phyloP scores from a whole-genome alignment of 2,888 invertebrate species.

The Euplagia quadripunctaria region DNA sequence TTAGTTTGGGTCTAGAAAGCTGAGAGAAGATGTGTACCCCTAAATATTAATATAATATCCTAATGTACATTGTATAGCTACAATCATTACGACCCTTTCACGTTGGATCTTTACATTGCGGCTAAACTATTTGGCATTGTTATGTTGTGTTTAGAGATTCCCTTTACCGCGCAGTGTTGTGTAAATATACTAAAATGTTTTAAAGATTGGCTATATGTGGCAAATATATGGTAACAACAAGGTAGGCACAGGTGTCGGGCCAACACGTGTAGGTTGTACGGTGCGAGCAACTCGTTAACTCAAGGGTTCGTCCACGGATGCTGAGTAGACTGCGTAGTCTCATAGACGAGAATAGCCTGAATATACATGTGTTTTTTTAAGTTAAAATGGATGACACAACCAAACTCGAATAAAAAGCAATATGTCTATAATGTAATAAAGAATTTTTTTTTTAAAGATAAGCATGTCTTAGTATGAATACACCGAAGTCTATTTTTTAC shows the following conservation, averaged over 20 bases:
- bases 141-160: slow-evolving; percentile 7
- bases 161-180: neutral
- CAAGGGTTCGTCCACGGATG: slow-evolving; percentile 66
- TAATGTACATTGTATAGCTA: neutral
- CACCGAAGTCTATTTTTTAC: no score
- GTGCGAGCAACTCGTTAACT: slow-evolving; percentile 74
- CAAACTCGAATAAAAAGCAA: no score
- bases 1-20: neutral
- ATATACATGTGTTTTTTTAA: neutral
- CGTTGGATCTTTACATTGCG: neutral
- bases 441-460: no score
- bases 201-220: slow-evolving; percentile 16
- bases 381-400: no score
- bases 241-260: slow-evolving; percentile 31
- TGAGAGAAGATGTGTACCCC: neutral
- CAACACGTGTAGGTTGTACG: slow-evolving; percentile 58
- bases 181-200: slow-evolving; percentile 17
- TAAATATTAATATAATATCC: neutral
- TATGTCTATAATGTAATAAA: no score
- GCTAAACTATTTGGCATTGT: slow-evolving; percentile 5
- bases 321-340: slow-evolving; percentile 40
- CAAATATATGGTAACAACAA: slow-evolving; percentile 33
- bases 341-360: slow-evolving; percentile 10
- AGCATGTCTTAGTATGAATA: no score
- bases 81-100: neutral